phyloP scores from a whole-genome alignment of 2,888 invertebrate genomes.

The Boloria selene region DNA sequence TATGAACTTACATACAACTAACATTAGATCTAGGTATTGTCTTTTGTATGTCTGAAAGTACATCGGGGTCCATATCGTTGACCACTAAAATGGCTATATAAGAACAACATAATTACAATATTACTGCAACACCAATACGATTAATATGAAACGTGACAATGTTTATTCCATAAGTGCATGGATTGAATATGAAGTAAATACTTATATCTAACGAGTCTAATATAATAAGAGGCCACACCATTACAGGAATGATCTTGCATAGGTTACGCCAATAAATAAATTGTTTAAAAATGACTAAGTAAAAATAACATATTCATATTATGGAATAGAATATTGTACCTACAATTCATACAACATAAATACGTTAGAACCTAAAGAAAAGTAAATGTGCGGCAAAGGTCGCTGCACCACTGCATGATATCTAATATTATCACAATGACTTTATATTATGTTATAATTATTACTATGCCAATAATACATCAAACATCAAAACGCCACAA shows the following conservation, averaged over 20 bases:
- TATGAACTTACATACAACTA: conserved; percentile 79
- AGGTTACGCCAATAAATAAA: conserved; percentile 16
- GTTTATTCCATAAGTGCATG: conserved; percentile 63
- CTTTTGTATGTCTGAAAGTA: conserved; percentile 80
- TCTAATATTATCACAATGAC: conserved; percentile 74
- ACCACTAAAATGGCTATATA: conserved; percentile 49
- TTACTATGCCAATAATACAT: conserved; percentile 71
- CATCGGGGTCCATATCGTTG: conserved; percentile 65
- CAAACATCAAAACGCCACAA: conserved; percentile 69
- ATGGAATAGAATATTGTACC: conserved; percentile 19
- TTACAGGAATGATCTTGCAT: conserved; percentile 48
- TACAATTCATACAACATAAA: too few species aligned
- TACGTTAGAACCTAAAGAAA: conserved; percentile 15
- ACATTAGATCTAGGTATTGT: conserved; percentile 83
- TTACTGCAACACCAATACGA: conserved; percentile 68
- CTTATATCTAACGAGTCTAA: conserved; percentile 52
- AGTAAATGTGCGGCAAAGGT: conserved; percentile 43
- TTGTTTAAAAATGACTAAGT: conserved; percentile 23
- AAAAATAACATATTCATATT: conserved; percentile 29
- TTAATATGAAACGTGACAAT: conserved; percentile 56
- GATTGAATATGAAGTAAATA: conserved; percentile 53
- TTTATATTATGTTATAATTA: conserved; percentile 53
- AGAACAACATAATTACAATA: conserved; percentile 53
- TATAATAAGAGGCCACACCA: conserved; percentile 66
- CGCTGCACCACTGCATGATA: conserved; percentile 67